Conservation (phyloP, 2,888 invertebrate genomes). For the Meiosimyza decipiens region DNA sequence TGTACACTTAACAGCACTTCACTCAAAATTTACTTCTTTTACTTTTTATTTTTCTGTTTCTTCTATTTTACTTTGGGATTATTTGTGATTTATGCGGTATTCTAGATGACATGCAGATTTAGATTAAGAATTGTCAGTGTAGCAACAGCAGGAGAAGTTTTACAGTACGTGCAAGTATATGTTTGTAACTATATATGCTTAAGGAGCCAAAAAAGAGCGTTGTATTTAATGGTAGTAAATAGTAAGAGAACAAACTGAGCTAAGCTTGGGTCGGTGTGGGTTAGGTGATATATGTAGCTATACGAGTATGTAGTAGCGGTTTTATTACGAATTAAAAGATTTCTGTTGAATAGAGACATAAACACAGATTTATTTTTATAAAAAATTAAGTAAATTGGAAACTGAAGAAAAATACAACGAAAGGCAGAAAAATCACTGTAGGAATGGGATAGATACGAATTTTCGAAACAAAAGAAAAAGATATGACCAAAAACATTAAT, state of each 20-base stretch:
- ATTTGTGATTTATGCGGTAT: constrained; percentile 65
- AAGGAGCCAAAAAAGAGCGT: constrained; percentile 5
- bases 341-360: constrained; percentile 44
- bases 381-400: constrained; percentile 53
- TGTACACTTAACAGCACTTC: too few relatives aligned
- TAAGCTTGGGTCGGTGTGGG: neutral
- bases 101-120: constrained; percentile 64
- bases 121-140: constrained; percentile 51
- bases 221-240: neutral
- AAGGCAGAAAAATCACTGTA: too few relatives aligned
- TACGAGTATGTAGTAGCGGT: constrained; percentile 25
- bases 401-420: constrained; percentile 1
- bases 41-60: constrained; percentile 23
- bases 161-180: neutral
- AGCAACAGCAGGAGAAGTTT: neutral
- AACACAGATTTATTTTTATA: constrained; percentile 59
- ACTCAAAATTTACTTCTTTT: neutral
- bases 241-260: constrained; percentile 1
- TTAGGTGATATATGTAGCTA: neutral
- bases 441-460: too few relatives aligned
- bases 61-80: constrained; percentile 61
- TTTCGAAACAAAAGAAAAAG: neutral
- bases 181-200: neutral
- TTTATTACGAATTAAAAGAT: constrained; percentile 49
- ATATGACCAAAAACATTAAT: constrained; percentile 10